Percentiles rank a stretch among this genome's conserved stretches.
Conservation (phyloP, 1,140 invertebrate species). For the Cotesia glomerata region DNA sequence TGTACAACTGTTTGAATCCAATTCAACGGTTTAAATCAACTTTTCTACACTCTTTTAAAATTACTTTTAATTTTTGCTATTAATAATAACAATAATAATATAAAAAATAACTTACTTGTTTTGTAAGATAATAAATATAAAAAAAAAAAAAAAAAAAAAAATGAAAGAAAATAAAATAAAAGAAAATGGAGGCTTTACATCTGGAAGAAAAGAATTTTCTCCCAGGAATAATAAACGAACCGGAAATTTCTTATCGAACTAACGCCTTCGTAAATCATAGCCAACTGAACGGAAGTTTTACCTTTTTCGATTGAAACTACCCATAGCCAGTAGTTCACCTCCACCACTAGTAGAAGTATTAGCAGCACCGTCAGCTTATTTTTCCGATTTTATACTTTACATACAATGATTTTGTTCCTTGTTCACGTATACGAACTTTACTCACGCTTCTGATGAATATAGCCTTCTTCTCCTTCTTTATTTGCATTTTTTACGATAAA, state of each 20-base stretch:
- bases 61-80: not conserved
- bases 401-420: not conserved
- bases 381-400: slow-evolving; percentile 20
- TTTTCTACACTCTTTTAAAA: too few species aligned
- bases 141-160: not conserved
- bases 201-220: slow-evolving; percentile 49
- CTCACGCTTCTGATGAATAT: slow-evolving; percentile 7
- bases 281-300: slow-evolving; percentile 52
- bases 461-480: not conserved
- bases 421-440: not conserved
- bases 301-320: slow-evolving; percentile 46
- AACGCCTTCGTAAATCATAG: slow-evolving; percentile 56
- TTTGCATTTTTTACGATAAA: slow-evolving; percentile 11
- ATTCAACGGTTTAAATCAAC: not conserved
- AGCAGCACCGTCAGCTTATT: slow-evolving; percentile 50
- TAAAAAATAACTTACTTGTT: not conserved
- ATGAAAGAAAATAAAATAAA: not conserved
- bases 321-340: slow-evolving; percentile 16
- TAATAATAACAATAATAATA: not conserved
- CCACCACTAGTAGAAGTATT: too few species aligned
- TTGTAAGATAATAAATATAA: not conserved
- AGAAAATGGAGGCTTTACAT: not conserved
- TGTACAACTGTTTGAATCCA: not conserved
- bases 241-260: slow-evolving; percentile 56
- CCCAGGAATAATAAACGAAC: slow-evolving; percentile 47